These are phyloP conservation scores for Agriotes lineatus DNA, from an alignment of 2,888 invertebrate genomes.

Conservation along the genomic window DNA sequence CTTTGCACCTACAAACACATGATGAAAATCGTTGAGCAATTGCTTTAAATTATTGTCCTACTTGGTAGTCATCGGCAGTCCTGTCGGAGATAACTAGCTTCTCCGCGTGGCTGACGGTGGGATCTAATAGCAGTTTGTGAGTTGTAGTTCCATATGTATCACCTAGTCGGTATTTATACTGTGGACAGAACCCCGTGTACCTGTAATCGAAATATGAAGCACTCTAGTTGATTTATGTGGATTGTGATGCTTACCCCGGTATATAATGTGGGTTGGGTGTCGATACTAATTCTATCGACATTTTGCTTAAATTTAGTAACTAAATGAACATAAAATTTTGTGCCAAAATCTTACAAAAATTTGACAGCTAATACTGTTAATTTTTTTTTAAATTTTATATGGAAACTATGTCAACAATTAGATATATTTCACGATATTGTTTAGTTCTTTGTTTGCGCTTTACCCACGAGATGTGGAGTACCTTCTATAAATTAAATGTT, in stretches of 20 bases:
- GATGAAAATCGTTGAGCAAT: too few relatives aligned
- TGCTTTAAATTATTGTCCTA: constrained; percentile 54
- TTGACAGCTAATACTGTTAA: background rate
- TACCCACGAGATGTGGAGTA: too few relatives aligned
- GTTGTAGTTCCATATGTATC: constrained; percentile 82
- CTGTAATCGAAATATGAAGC: too few relatives aligned
- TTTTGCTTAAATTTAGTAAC: constrained; percentile 39
- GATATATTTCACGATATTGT: too few relatives aligned
- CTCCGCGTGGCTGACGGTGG: constrained; percentile 79
- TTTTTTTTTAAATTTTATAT: too few relatives aligned
- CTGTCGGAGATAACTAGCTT: constrained; percentile 76
- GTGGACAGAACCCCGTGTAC: constrained; percentile 83
- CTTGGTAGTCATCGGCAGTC: constrained; percentile 75
- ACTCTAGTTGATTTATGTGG: background rate
- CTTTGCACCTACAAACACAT: constrained; percentile 70
- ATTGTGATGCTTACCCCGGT: constrained; percentile 72
- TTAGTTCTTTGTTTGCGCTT: too few relatives aligned
- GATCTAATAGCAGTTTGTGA: constrained; percentile 81
- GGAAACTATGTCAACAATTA: too few relatives aligned
- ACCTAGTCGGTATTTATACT: constrained; percentile 79
- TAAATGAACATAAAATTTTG: constrained; percentile 15
- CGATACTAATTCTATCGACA: constrained; percentile 67
- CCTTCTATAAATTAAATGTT: too few relatives aligned
- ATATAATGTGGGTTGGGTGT: constrained; percentile 81
- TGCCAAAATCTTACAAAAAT: constrained; percentile 17